Evolutionary conservation across 1,140 invertebrate species (phyloP).

Genomic region (Drosophila chauvacae): DNA sequence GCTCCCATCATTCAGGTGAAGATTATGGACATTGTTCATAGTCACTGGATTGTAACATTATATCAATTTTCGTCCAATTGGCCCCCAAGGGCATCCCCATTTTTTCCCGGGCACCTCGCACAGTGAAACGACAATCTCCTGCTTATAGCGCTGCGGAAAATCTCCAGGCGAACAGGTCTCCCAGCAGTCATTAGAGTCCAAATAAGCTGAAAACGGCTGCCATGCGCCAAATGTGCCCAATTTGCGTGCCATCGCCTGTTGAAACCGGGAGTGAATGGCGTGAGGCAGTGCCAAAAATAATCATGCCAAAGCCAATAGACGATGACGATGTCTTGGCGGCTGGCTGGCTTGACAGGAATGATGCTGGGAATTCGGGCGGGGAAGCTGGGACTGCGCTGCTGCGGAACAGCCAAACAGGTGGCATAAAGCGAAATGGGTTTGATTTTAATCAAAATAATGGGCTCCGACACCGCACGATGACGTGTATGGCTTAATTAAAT

Average conservation of each 20-base stretch:
- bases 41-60: slow-evolving; percentile 4
- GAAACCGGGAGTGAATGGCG: not conserved
- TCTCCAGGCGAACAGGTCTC: slow-evolving; percentile 50
- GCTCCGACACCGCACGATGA: slow-evolving; percentile 58
- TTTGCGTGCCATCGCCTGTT: slow-evolving; percentile 45
- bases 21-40: slow-evolving; percentile 16
- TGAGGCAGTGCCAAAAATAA: slow-evolving; percentile 62
- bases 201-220: slow-evolving; percentile 62
- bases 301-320: slow-evolving; percentile 69
- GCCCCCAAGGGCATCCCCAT: slow-evolving; percentile 30
- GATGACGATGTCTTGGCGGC: slow-evolving; percentile 20
- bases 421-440: slow-evolving; percentile 72
- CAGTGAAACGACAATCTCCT: slow-evolving; percentile 15
- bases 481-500: slow-evolving; percentile 78
- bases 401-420: slow-evolving; percentile 52
- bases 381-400: not conserved
- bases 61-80: slow-evolving; percentile 31
- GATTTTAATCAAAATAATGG: slow-evolving; percentile 81
- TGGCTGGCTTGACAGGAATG: not conserved
- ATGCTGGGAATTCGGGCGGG: not conserved
- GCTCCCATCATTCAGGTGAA: slow-evolving; percentile 12
- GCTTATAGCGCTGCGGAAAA: slow-evolving; percentile 14
- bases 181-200: slow-evolving; percentile 62
- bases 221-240: slow-evolving; percentile 70
- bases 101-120: slow-evolving; percentile 2